A percentile compares a stretch with the other conserved stretches of the same genome.
Evolutionary conservation across 1,140 invertebrate genomes (phyloP).

Genomic region (Drosophila setifemur): DNA sequence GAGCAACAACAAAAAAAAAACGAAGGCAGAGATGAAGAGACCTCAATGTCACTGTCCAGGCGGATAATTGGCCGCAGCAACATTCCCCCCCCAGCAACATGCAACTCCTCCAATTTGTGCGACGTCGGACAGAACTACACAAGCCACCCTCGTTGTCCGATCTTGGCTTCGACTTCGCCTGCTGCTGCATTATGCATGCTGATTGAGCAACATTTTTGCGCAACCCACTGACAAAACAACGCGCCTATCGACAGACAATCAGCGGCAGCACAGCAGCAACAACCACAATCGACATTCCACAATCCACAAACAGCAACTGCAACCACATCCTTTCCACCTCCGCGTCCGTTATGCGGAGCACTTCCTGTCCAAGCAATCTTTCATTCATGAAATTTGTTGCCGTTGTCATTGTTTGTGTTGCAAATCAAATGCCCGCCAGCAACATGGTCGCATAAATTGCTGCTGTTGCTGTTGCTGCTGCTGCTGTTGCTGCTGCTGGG

Average conservation of each 20-base stretch:
- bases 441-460: slow-evolving; percentile 70
- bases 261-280: slow-evolving; percentile 43
- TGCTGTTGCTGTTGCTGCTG: slow-evolving; percentile 19
- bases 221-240: slow-evolving; percentile 79
- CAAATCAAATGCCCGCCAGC: slow-evolving; percentile 78
- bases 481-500: slow-evolving; percentile 40
- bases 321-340: slow-evolving; percentile 81
- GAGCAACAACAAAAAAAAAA: slow-evolving; percentile 8
- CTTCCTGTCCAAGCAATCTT: slow-evolving; percentile 79
- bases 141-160: slow-evolving; percentile 67
- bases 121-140: slow-evolving; percentile 40
- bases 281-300: slow-evolving; percentile 10
- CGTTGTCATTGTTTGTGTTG: slow-evolving; percentile 81
- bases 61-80: slow-evolving; percentile 54
- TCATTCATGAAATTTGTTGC: slow-evolving; percentile 82
- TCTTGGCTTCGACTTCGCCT: too few relatives aligned
- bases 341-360: slow-evolving; percentile 78
- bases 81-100: slow-evolving; percentile 24
- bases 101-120: slow-evolving; percentile 47
- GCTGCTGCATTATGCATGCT: slow-evolving; percentile 75
- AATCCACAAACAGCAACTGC: slow-evolving; percentile 27
- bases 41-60: slow-evolving; percentile 62
- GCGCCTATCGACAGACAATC: slow-evolving; percentile 79
- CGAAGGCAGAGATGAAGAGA: neutral
- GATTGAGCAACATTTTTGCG: slow-evolving; percentile 80